These are phyloP conservation scores for Xenotilapia leptura DNA, from an alignment of 2,113 vertebrate genomes.

Conservation along the genomic window DNA sequence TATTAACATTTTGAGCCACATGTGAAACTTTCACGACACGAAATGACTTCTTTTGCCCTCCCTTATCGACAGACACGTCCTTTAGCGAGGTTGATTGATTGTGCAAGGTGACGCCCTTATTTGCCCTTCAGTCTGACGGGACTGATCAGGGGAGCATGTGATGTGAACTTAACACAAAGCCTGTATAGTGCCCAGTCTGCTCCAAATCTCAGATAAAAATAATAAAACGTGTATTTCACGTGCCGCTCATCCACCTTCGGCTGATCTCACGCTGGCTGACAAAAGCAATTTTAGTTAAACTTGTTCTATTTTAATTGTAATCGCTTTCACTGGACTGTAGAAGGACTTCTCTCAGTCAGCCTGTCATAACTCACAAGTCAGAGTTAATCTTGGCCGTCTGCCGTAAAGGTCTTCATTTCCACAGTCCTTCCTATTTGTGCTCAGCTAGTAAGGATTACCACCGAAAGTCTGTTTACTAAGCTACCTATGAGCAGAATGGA, in stretches of 20 bases:
- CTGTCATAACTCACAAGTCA: not conserved
- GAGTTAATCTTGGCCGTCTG: conserved; percentile 2
- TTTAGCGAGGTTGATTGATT: not conserved
- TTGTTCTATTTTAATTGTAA: not conserved
- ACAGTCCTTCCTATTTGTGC: conserved; percentile 7
- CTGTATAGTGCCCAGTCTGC: not conserved
- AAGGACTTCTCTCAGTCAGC: not conserved
- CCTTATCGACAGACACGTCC: not conserved
- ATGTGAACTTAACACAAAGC: not conserved
- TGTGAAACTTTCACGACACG: not conserved
- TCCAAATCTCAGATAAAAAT: not conserved
- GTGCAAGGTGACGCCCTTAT: not conserved
- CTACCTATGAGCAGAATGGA: conserved; percentile 28
- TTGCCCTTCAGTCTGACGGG: not conserved
- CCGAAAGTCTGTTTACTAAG: conserved; percentile 11
- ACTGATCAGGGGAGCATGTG: not conserved
- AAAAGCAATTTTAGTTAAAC: not conserved
- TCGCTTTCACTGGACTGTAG: not conserved
- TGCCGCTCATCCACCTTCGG: not conserved
- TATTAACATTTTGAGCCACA: not conserved
- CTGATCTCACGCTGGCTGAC: not conserved
- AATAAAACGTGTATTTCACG: not conserved
- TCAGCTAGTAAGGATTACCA: conserved; percentile 26
- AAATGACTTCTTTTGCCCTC: not conserved
- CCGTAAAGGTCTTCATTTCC: conserved; percentile 3